phyloP scores from a whole-genome alignment of 2,797 vertebrate genomes.

The Setipinna tenuifilis region DNA sequence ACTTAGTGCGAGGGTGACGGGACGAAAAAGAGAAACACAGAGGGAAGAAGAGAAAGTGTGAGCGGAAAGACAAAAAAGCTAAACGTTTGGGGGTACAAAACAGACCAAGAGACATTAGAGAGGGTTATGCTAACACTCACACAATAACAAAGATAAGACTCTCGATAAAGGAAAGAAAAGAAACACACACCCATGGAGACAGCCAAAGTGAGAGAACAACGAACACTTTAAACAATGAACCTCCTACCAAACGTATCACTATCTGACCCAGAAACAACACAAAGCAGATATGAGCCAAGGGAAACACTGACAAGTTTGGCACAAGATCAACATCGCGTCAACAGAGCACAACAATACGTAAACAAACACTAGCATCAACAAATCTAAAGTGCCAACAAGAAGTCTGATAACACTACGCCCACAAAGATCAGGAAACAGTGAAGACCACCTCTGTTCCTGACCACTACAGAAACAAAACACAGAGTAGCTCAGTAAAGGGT shows the following conservation, averaged over 20 bases:
- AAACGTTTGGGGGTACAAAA: neutral
- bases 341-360: neutral
- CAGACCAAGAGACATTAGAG: neutral
- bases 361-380: neutral
- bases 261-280: conserved; percentile 17
- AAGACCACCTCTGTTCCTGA: neutral
- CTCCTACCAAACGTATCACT: neutral
- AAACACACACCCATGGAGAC: neutral
- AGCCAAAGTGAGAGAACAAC: neutral
- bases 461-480: neutral
- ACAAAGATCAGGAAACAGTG: neutral
- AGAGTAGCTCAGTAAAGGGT: neutral
- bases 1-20: neutral
- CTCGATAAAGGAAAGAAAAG: neutral
- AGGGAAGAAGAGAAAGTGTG: neutral
- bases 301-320: neutral
- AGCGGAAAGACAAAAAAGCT: neutral
- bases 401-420: neutral
- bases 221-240: neutral
- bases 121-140: neutral
- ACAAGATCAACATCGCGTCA: neutral
- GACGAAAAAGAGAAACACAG: neutral
- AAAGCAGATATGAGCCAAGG: neutral
- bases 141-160: neutral
- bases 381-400: neutral